These are phyloP conservation scores for Okapia johnstoni DNA, from an alignment of 2,113 vertebrate species.

Conservation along the genomic window DNA sequence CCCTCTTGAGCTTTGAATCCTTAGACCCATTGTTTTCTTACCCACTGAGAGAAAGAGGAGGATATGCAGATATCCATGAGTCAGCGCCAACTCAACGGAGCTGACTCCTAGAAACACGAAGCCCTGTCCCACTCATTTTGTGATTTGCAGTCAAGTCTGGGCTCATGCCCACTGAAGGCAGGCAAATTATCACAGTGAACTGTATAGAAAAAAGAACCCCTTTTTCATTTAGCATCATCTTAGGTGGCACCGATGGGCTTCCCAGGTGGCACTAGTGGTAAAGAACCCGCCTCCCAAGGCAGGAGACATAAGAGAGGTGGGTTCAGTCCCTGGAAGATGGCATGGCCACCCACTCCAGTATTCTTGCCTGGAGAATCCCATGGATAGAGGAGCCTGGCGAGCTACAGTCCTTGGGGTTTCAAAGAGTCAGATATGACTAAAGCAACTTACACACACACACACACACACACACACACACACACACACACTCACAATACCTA, in stretches of 20 bases:
- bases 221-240: not conserved
- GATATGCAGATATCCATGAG: not conserved
- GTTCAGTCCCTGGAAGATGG: not conserved
- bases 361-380: not conserved
- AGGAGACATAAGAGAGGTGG: not conserved
- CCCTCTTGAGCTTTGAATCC: not conserved
- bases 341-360: not conserved
- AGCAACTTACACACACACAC: not conserved
- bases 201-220: not conserved
- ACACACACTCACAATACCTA: too few species aligned
- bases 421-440: not conserved
- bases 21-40: not conserved
- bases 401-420: not conserved
- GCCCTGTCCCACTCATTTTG: not conserved
- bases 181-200: not conserved
- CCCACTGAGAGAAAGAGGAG: not conserved
- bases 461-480: not conserved
- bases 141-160: not conserved
- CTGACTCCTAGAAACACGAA: not conserved
- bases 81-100: not conserved
- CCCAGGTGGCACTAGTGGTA: not conserved
- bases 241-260: not conserved
- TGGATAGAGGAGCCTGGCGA: not conserved
- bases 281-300: not conserved
- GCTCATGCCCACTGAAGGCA: not conserved